Conservation (phyloP, 1,140 invertebrate genomes). For the Doryteuthis pealeii region DNA sequence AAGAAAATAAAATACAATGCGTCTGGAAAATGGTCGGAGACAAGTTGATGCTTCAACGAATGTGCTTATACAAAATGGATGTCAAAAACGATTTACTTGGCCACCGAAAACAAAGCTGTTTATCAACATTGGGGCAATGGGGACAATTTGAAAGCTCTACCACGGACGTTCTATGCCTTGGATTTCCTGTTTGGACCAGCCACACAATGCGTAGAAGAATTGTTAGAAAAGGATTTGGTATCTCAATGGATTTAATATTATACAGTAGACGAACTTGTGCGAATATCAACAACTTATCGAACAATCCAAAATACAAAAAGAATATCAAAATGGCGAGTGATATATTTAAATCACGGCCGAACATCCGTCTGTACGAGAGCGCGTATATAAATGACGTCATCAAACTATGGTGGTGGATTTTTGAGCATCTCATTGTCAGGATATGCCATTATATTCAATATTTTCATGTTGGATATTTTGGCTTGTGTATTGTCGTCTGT, state of each 20-base stretch:
- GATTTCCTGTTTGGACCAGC: slow-evolving; percentile 73
- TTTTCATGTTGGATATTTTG: slow-evolving; percentile 36
- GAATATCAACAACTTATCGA: slow-evolving; percentile 33
- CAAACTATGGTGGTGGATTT: slow-evolving; percentile 17
- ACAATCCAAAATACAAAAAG: slow-evolving; percentile 17
- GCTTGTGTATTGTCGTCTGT: background rate
- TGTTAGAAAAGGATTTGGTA: slow-evolving; percentile 50
- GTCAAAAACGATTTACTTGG: slow-evolving; percentile 78
- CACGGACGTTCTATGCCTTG: slow-evolving; percentile 74
- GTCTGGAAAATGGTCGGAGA: slow-evolving; percentile 63
- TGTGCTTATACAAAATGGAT: slow-evolving; percentile 75
- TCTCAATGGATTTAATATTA: slow-evolving; percentile 45
- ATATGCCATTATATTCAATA: slow-evolving; percentile 41
- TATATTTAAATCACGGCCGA: slow-evolving; percentile 25
- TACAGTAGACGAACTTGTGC: slow-evolving; percentile 37
- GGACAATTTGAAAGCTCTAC: slow-evolving; percentile 74
- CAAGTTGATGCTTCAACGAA: slow-evolving; percentile 65
- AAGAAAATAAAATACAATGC: slow-evolving; percentile 59
- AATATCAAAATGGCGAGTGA: slow-evolving; percentile 34
- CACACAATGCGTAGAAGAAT: slow-evolving; percentile 57
- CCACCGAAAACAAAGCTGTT: slow-evolving; percentile 64
- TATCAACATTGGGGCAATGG: slow-evolving; percentile 74
- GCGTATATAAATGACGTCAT: slow-evolving; percentile 30
- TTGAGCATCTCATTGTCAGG: slow-evolving; percentile 18
- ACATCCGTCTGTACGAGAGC: slow-evolving; percentile 25